Percentiles rank a stretch among this genome's conserved stretches.
These are phyloP conservation scores for Seladonia tumulorum DNA, from an alignment of 2,888 invertebrate species.

Conservation along the genomic window DNA sequence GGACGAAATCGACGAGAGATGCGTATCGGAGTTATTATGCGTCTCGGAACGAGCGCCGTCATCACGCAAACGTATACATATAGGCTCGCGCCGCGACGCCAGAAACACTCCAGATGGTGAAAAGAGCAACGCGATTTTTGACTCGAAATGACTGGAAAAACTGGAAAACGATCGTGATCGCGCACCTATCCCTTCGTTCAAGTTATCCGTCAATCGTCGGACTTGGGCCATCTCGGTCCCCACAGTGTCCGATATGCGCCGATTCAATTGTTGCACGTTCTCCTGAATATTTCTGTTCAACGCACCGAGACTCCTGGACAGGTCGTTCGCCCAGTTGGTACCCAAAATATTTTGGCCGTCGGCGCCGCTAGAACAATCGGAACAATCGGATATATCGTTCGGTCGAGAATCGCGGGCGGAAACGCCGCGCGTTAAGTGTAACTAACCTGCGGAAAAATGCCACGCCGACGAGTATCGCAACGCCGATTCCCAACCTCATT, in stretches of 20 bases:
- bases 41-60: not conserved
- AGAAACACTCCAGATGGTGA: not conserved
- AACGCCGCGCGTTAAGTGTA: not conserved
- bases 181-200: conserved; percentile 28
- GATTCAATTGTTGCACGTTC: conserved; percentile 58
- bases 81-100: too few relatives aligned
- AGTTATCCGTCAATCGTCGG: conserved; percentile 28
- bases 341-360: conserved; percentile 1
- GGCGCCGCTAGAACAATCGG: not conserved
- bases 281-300: conserved; percentile 60
- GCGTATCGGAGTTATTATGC: not conserved
- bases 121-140: not conserved
- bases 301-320: conserved; percentile 50
- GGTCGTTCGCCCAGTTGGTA: conserved; percentile 43
- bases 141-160: not conserved
- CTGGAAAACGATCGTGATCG: not conserved
- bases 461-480: conserved; percentile 14
- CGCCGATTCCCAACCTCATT: not conserved
- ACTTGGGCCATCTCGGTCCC: conserved; percentile 50
- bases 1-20: not conserved
- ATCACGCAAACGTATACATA: too few relatives aligned
- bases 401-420: not conserved
- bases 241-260: conserved; percentile 60
- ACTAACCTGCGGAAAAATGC: conserved; percentile 58
- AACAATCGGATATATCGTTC: not conserved